Percentiles rank a stretch among this genome's conserved stretches.
These are phyloP conservation scores for Tipula lateralis DNA, from an alignment of 2,888 invertebrate genomes.

Conservation along the genomic window DNA sequence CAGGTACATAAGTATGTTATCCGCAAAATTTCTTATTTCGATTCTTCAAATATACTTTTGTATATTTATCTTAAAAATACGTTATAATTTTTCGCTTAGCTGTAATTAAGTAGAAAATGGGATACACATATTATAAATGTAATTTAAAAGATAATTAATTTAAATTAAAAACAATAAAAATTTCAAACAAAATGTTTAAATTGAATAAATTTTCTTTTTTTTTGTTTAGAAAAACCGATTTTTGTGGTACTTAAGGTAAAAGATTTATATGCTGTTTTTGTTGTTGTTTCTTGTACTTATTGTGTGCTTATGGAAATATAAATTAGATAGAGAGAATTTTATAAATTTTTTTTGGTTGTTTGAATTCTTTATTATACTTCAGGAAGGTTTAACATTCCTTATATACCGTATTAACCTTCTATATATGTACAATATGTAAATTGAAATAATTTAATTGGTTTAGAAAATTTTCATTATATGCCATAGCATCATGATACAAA, in stretches of 20 bases:
- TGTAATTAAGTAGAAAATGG: neutral
- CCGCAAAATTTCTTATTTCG: neutral
- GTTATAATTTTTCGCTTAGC: neutral
- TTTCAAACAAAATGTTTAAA: neutral
- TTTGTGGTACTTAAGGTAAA: constrained; percentile 11
- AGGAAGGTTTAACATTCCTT: neutral
- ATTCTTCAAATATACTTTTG: neutral
- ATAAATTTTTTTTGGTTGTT: neutral
- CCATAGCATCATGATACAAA: too few species aligned
- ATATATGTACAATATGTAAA: neutral
- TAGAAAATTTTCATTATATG: neutral
- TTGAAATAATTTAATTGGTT: neutral
- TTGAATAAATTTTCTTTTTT: neutral
- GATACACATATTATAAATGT: neutral
- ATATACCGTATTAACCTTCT: neutral
- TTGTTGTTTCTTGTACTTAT: neutral
- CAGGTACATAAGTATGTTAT: neutral
- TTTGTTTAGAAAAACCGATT: neutral
- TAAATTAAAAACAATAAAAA: constrained; percentile 14
- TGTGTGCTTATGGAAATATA: neutral
- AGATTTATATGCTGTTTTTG: neutral
- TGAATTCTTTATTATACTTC: neutral
- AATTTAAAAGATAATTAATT: neutral
- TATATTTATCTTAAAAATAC: neutral
- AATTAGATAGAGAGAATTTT: neutral